These are phyloP conservation scores for Auanema freiburgensis DNA, from an alignment of 2,888 invertebrate genomes.

Conservation along the genomic window DNA sequence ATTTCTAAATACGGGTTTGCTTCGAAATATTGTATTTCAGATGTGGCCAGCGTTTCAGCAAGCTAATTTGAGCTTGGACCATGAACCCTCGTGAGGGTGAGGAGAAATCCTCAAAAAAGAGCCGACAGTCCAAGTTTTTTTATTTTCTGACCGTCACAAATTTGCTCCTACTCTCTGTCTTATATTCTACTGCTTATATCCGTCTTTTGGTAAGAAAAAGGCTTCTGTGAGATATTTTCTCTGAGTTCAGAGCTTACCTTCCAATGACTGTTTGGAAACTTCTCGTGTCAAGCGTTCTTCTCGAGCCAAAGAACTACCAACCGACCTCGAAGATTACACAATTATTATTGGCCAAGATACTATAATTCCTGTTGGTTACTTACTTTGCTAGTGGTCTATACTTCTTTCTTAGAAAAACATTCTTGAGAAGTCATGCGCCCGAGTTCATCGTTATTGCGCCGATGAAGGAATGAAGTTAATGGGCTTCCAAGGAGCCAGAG, in stretches of 20 bases:
- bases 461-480: constrained; percentile 53
- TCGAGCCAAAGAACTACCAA: constrained; percentile 29
- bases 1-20: too few species aligned
- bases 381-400: background rate
- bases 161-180: constrained; percentile 17
- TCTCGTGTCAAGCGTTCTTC: background rate
- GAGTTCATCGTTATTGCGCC: constrained; percentile 59
- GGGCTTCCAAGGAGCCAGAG: constrained; percentile 46
- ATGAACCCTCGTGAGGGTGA: too few species aligned
- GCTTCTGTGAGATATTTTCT: background rate
- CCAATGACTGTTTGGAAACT: background rate
- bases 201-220: constrained; percentile 27
- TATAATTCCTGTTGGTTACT: constrained; percentile 54
- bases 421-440: constrained; percentile 46
- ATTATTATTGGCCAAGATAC: constrained; percentile 61
- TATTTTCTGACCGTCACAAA: constrained; percentile 21
- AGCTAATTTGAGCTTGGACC: too few species aligned
- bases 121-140: too few species aligned
- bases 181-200: constrained; percentile 28
- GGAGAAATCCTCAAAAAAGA: too few species aligned
- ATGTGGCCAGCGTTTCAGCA: too few species aligned
- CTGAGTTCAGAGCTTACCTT: background rate
- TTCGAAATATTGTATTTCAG: too few species aligned
- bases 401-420: constrained; percentile 12
- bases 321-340: constrained; percentile 56